These are phyloP conservation scores for Acropora tenuis DNA, from an alignment of 64 coral and sea anemone genomes.

Conservation along the genomic window DNA sequence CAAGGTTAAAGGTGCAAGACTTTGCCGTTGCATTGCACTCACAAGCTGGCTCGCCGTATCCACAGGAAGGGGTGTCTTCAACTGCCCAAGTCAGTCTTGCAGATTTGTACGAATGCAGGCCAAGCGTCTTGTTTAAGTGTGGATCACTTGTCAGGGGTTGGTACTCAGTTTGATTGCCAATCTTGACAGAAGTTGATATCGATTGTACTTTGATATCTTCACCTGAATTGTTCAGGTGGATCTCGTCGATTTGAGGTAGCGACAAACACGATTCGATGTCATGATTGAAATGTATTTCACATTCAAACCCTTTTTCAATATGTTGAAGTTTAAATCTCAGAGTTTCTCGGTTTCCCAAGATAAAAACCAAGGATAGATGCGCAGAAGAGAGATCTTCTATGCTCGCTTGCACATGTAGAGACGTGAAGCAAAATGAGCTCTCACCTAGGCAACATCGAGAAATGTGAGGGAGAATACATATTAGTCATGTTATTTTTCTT, in stretches of 20 bases:
- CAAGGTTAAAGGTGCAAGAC: slow-evolving; percentile 12
- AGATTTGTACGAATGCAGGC: slow-evolving; percentile 48
- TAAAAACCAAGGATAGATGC: too few relatives aligned
- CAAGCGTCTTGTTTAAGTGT: slow-evolving; percentile 37
- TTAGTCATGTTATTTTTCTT: too few relatives aligned
- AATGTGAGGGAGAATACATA: too few relatives aligned
- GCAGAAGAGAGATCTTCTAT: too few relatives aligned
- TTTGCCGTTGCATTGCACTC: neutral
- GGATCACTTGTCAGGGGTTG: slow-evolving; percentile 54
- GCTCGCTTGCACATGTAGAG: too few relatives aligned
- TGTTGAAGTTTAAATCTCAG: too few relatives aligned
- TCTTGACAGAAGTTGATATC: slow-evolving; percentile 36
- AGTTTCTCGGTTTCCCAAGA: too few relatives aligned
- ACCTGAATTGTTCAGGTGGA: slow-evolving; percentile 9
- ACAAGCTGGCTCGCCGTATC: slow-evolving; percentile 29
- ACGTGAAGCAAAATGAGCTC: too few relatives aligned
- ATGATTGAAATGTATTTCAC: too few relatives aligned
- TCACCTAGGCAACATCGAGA: too few relatives aligned
- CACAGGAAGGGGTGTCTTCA: slow-evolving; percentile 12
- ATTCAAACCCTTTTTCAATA: too few relatives aligned
- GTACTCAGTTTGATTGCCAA: slow-evolving; percentile 32
- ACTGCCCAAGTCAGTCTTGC: slow-evolving; percentile 24
- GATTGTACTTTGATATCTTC: slow-evolving; percentile 43
- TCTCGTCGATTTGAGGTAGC: neutral
- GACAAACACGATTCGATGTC: neutral